Conservation (phyloP, 1,140 invertebrate genomes). For the Venustaconcha ellipsiformis region DNA sequence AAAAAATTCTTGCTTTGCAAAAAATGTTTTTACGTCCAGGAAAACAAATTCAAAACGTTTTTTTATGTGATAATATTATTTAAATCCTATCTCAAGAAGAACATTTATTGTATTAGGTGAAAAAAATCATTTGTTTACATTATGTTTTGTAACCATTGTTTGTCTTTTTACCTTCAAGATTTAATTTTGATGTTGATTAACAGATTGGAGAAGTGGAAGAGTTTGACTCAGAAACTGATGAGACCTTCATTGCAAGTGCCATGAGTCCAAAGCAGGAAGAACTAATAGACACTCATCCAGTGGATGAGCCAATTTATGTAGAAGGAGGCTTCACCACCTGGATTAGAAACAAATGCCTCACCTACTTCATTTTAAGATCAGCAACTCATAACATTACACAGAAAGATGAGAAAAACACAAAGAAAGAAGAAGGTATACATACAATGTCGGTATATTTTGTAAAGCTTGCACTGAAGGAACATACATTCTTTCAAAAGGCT, state of each 20-base stretch:
- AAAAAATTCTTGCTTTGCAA: too few species aligned
- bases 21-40: too few species aligned
- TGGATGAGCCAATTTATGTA: constrained; percentile 82
- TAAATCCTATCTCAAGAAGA: neutral
- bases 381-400: constrained; percentile 68
- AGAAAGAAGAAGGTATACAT: too few species aligned
- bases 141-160: neutral
- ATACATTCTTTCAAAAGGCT: too few species aligned
- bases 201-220: constrained; percentile 38
- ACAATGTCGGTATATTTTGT: too few species aligned
- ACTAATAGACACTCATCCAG: constrained; percentile 79
- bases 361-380: constrained; percentile 88
- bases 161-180: neutral
- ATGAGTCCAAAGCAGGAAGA: constrained; percentile 84
- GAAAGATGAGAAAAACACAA: too few species aligned
- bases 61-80: neutral
- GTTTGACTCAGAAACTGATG: constrained; percentile 74
- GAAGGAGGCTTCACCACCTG: constrained; percentile 91
- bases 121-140: neutral
- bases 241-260: constrained; percentile 94
- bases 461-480: too few species aligned
- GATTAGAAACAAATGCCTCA: constrained; percentile 79
- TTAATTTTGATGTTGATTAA: neutral
- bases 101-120: neutral
- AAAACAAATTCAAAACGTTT: neutral